Percentiles rank a stretch among this genome's conserved stretches.
Conservation (phyloP, 1,140 invertebrate species). For the Pseudomyrmex flavicornis region DNA sequence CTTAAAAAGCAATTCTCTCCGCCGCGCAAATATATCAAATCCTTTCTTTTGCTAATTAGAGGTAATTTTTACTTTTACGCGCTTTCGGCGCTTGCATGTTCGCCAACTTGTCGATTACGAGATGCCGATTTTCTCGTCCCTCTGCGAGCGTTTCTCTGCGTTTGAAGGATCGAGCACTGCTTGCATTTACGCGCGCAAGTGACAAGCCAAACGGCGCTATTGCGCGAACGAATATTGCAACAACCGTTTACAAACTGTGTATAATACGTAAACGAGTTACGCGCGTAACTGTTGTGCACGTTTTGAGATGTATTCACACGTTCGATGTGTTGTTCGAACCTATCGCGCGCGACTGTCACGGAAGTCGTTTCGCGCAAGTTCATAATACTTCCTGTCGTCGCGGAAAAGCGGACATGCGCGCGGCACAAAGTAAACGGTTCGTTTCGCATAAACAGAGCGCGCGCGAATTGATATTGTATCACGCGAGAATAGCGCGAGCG, state of each 20-base stretch:
- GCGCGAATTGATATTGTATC: conserved; percentile 46
- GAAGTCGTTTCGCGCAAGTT: conserved; percentile 28
- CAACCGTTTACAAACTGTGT: conserved; percentile 14
- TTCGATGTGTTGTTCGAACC: not conserved
- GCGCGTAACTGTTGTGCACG: no score
- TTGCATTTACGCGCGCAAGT: conserved; percentile 9
- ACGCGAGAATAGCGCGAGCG: conserved; percentile 45
- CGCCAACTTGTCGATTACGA: not conserved
- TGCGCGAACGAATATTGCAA: not conserved
- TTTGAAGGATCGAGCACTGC: not conserved
- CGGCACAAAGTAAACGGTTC: conserved; percentile 41
- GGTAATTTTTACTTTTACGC: conserved; percentile 69
- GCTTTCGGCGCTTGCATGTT: not conserved
- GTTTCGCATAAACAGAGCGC: conserved; percentile 53
- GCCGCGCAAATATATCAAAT: conserved; percentile 80
- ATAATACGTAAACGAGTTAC: not conserved
- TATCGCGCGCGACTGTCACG: not conserved
- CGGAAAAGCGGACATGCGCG: not conserved
- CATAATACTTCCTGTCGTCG: conserved; percentile 23
- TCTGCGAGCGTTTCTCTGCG: not conserved
- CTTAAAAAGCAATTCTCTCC: conserved; percentile 73
- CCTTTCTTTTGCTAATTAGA: conserved; percentile 78
- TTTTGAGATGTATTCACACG: no score
- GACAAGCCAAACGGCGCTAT: not conserved
- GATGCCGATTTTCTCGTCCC: not conserved